Evolutionary conservation across 2,888 invertebrate species (phyloP).

Genomic region (Rambutsinella grinnellia): DNA sequence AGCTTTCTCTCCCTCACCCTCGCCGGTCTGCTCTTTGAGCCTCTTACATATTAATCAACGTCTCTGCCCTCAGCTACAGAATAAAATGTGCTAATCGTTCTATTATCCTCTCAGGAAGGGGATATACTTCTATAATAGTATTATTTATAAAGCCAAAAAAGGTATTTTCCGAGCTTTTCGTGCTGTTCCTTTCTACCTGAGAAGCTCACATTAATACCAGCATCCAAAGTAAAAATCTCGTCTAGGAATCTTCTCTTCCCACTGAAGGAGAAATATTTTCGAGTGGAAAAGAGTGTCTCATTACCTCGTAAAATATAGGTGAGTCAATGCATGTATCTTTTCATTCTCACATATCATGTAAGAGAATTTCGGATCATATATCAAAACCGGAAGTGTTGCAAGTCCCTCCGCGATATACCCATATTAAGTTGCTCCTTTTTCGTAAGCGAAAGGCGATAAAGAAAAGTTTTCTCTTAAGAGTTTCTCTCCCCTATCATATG

Average conservation of each 20-base stretch:
- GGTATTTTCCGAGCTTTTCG: neutral
- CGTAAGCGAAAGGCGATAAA: no score
- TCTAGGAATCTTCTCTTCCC: neutral
- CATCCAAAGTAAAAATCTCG: no score
- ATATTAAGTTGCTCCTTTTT: neutral
- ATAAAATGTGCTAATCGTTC: constrained; percentile 36
- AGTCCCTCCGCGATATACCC: neutral
- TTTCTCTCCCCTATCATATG: neutral
- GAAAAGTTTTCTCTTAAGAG: neutral
- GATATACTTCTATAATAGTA: no score
- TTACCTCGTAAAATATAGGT: constrained; percentile 51
- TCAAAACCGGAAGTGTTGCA: neutral
- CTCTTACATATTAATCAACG: constrained; percentile 36
- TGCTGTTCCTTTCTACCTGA: neutral
- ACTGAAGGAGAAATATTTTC: constrained; percentile 20
- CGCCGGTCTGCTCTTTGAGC: constrained; percentile 22
- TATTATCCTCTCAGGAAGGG: constrained; percentile 8
- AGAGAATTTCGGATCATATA: no score
- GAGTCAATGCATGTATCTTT: constrained; percentile 2
- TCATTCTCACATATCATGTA: neutral
- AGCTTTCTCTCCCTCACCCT: constrained; percentile 1
- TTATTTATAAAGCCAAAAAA: neutral
- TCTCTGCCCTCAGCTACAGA: no score
- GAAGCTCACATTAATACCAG: no score
- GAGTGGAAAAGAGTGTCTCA: constrained; percentile 42